Base-by-base conservation (phyloP, 2,888 invertebrate species). In the Acrobasis consociella region DNA sequence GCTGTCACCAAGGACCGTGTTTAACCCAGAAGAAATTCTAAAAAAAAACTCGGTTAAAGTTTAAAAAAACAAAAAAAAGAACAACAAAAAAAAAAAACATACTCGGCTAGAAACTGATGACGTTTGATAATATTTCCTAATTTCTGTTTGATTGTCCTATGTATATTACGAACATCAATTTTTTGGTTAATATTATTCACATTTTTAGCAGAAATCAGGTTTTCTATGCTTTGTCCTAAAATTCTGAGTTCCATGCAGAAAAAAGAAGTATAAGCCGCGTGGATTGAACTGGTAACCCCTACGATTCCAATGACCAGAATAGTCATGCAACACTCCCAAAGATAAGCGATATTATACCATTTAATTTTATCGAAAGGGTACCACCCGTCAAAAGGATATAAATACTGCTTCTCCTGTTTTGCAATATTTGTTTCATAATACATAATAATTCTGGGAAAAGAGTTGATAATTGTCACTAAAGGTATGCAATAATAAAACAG, bases 361-460 rank as follows among this genome's bases (percentile, higher is more conserved):
- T 82, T 74, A 0, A 82, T 71, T 72, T 87, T 89, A 64, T 89
- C 83, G 62, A 90, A 90, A 11, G 90, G 91, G 64, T 91, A 91
- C 89, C 89, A 89, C 8, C 86, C 89, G 64, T 89, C 87, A 50
- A 85, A 85, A 0, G 90, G 91, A 61, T 85, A 89, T 9, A 87
- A 72, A 68, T 82, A 77, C 46, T 75, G 68, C 11, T 70, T 67
- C 42, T 83, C 80, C 50, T 78, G 73, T 1, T 75, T 78, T 50
- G 82, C 60, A 15, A 84, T 63, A 16, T 74, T 64, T 10, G 72
- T 72, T 65, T 86, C 81, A 64, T 80, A 87, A 58, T 72, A 67
- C 87, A 87, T 88, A n/a, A 89, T 76, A 1, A 89, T 56, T 65
- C 78, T 83, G 5, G 91, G 90, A 66, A 87, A 83, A 13, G 85